Evolutionary conservation across 2,113 vertebrate species (phyloP).

Genomic region (Tragelaphus imberbis): DNA sequence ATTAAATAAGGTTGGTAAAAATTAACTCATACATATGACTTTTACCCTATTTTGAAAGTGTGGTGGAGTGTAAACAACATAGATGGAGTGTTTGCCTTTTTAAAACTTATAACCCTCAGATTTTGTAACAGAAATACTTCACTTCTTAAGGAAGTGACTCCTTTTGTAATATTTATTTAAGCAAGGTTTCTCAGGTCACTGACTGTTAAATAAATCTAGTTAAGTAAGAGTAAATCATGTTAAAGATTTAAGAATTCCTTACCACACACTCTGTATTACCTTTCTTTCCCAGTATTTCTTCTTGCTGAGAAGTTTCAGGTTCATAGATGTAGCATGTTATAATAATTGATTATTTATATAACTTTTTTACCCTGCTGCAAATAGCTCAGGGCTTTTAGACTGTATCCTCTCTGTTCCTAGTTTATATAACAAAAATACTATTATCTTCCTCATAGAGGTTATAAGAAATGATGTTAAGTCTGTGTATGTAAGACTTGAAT

Average conservation of each 20-base stretch:
- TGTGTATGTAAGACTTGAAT: neutral
- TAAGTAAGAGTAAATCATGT: constrained; percentile 29
- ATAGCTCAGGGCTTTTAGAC: neutral
- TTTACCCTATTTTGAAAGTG: constrained; percentile 12
- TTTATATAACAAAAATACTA: neutral
- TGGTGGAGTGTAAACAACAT: neutral
- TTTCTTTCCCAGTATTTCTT: constrained; percentile 10
- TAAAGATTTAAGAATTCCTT: constrained; percentile 41
- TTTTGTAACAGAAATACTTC: constrained; percentile 36
- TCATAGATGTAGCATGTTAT: neutral
- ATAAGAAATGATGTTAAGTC: neutral
- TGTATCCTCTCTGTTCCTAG: neutral
- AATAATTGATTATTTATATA: neutral
- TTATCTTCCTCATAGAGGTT: neutral
- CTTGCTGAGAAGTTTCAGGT: neutral
- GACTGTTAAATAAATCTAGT: constrained; percentile 43
- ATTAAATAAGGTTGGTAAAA: constrained; percentile 36
- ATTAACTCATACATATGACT: constrained; percentile 31
- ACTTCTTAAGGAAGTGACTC: constrained; percentile 53
- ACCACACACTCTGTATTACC: neutral
- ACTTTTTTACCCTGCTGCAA: neutral
- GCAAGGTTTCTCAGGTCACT: constrained; percentile 49
- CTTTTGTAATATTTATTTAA: constrained; percentile 55
- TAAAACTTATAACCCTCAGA: neutral
- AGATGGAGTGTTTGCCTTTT: constrained; percentile 48